Evolutionary conservation across 2,797 vertebrate genomes (phyloP).

Genomic region (Alectoris magna): DNA sequence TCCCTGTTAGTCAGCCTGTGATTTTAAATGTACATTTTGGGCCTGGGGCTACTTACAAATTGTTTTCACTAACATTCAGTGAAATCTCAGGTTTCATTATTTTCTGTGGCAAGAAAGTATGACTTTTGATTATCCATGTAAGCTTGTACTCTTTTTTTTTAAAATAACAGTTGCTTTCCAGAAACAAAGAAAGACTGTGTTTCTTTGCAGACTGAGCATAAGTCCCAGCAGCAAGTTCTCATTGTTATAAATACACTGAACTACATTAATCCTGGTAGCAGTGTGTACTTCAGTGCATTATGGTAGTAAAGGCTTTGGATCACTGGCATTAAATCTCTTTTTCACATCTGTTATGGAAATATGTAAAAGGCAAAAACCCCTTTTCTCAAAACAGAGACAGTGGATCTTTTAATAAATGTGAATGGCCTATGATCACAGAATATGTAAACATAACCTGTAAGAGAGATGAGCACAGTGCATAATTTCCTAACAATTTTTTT

Average conservation of each 20-base stretch:
- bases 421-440: background rate
- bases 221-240: slow-evolving; percentile 20
- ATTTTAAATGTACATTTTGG: slow-evolving; percentile 5
- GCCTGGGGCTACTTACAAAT: background rate
- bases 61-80: background rate
- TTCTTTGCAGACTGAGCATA: background rate
- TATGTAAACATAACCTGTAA: background rate
- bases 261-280: background rate
- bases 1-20: background rate
- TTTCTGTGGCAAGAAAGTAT: slow-evolving; percentile 22
- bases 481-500: background rate
- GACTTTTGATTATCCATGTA: background rate
- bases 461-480: background rate
- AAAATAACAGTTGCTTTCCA: background rate
- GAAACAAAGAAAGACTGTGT: background rate
- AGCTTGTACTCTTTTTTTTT: slow-evolving; percentile 15
- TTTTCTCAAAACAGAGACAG: background rate
- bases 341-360: background rate
- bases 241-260: background rate
- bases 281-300: background rate
- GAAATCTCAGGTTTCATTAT: slow-evolving; percentile 5
- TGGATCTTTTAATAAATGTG: background rate
- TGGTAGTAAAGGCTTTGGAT: background rate
- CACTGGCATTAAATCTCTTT: background rate
- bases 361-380: background rate